Conservation (phyloP, 2,888 invertebrate species). For the Polydrusus cervinus region DNA sequence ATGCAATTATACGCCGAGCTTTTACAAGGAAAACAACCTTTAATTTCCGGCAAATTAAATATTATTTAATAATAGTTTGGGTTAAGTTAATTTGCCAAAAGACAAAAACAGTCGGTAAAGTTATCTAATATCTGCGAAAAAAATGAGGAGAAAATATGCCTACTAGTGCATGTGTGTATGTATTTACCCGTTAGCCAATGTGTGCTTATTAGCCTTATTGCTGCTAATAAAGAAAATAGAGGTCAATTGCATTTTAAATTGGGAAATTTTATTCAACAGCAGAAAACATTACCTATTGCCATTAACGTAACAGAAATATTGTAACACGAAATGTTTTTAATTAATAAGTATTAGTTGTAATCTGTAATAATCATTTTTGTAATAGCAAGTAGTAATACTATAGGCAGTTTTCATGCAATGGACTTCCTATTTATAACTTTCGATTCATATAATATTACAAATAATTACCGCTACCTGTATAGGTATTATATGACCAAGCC, state of each 20-base stretch:
- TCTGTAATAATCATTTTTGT: slow-evolving; percentile 15
- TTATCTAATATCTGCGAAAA: too few relatives aligned
- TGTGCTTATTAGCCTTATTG: not conserved
- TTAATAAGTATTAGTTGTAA: not conserved
- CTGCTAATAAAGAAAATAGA: slow-evolving; percentile 3
- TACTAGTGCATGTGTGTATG: not conserved
- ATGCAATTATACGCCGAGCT: too few relatives aligned
- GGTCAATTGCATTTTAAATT: not conserved
- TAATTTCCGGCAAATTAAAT: too few relatives aligned
- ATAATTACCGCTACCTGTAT: not conserved
- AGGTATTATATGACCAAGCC: not conserved
- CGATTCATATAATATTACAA: slow-evolving; percentile 2
- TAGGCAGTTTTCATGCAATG: not conserved
- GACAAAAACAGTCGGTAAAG: too few relatives aligned
- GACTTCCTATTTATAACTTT: slow-evolving; percentile 13
- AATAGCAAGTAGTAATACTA: not conserved
- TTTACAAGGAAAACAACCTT: too few relatives aligned
- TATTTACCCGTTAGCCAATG: not conserved
- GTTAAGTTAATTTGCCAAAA: too few relatives aligned
- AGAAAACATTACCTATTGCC: not conserved
- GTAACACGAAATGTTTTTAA: slow-evolving; percentile 2
- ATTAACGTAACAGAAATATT: not conserved
- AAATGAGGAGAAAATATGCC: too few relatives aligned
- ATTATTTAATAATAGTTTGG: too few relatives aligned
- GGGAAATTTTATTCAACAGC: not conserved